Conservation (phyloP, 2,113 vertebrate genomes). For the Pagrus major region DNA sequence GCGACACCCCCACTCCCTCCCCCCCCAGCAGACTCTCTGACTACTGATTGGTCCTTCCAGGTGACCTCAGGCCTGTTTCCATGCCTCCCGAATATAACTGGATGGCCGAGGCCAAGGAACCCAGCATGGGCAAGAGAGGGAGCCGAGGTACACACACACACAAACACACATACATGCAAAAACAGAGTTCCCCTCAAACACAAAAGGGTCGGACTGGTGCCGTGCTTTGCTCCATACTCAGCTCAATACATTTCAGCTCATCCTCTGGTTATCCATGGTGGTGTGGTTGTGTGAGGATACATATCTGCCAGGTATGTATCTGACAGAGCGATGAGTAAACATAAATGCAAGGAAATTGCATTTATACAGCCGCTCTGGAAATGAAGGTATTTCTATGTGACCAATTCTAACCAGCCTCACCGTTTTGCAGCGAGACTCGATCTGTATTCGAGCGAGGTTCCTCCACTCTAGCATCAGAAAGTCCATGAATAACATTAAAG, state of each 20-base stretch:
- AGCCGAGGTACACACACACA: slow-evolving; percentile 87
- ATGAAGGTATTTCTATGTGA: slow-evolving; percentile 54
- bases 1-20: slow-evolving; percentile 4
- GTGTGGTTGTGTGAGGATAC: slow-evolving; percentile 77
- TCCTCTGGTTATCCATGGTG: slow-evolving; percentile 75
- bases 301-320: slow-evolving; percentile 77
- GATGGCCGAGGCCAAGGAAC: slow-evolving; percentile 89
- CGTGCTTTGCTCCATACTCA: slow-evolving; percentile 73
- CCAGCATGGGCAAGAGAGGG: slow-evolving; percentile 88
- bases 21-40: slow-evolving; percentile 64
- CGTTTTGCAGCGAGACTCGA: slow-evolving; percentile 59
- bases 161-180: slow-evolving; percentile 28
- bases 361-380: slow-evolving; percentile 67
- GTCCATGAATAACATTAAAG: slow-evolving; percentile 83
- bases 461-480: slow-evolving; percentile 68
- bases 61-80: slow-evolving; percentile 90
- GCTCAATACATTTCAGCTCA: slow-evolving; percentile 77
- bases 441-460: slow-evolving; percentile 74
- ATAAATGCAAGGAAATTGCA: slow-evolving; percentile 78
- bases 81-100: slow-evolving; percentile 89
- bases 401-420: slow-evolving; percentile 54
- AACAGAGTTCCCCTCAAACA: slow-evolving; percentile 15
- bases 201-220: slow-evolving; percentile 15
- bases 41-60: slow-evolving; percentile 86
- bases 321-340: slow-evolving; percentile 40